phyloP scores from a whole-genome alignment of 2,888 invertebrate genomes.

The Hypselothyrea guttata region DNA sequence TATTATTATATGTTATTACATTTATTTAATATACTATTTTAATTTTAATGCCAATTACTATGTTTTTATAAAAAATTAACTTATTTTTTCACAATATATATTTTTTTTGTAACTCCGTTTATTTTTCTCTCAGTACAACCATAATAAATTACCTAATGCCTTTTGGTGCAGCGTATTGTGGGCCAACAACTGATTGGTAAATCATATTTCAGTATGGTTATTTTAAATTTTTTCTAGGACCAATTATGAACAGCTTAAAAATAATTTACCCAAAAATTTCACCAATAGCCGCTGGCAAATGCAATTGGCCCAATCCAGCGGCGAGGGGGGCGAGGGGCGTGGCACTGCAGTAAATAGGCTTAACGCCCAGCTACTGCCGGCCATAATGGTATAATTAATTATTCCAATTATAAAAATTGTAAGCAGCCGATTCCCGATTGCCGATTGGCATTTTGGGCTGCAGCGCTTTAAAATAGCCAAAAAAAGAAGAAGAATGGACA shows the following conservation, averaged over 20 bases:
- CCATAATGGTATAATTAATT: slow-evolving; percentile 81
- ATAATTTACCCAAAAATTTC: slow-evolving; percentile 51
- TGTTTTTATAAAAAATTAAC: no score
- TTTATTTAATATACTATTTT: no score
- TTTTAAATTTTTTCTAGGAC: slow-evolving; percentile 20
- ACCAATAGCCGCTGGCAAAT: slow-evolving; percentile 51
- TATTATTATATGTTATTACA: no score
- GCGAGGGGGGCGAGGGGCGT: not conserved
- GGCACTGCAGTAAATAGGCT: slow-evolving; percentile 65
- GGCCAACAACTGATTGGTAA: slow-evolving; percentile 36
- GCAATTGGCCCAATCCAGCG: not conserved
- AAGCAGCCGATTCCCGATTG: slow-evolving; percentile 53
- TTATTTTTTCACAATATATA: no score
- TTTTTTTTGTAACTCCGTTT: no score
- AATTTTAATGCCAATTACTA: no score
- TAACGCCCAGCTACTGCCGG: slow-evolving; percentile 53
- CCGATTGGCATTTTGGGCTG: slow-evolving; percentile 25
- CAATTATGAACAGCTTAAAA: slow-evolving; percentile 68
- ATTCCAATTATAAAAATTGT: slow-evolving; percentile 81
- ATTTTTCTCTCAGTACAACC: not conserved
- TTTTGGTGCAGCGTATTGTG: slow-evolving; percentile 21
- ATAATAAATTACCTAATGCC: slow-evolving; percentile 16
- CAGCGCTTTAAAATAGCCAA: slow-evolving; percentile 44
- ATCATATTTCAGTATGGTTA: not conserved
- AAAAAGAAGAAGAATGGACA: slow-evolving; percentile 30